Percentiles rank a stretch among this genome's conserved stretches.
phyloP scores from a whole-genome alignment of 2,113 vertebrate genomes.

The Capreolus pygargus region DNA sequence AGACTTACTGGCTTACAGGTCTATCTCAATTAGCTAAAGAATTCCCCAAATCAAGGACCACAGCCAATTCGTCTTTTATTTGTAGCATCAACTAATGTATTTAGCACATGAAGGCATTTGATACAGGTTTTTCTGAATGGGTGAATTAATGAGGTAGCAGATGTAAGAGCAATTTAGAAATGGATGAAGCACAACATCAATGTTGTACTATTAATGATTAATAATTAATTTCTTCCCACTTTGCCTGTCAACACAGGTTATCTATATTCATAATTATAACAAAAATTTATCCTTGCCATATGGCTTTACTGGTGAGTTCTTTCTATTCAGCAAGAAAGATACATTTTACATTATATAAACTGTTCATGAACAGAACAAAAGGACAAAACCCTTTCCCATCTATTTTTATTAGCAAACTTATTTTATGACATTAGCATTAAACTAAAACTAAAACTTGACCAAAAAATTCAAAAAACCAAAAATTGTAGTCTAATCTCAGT shows the following conservation, averaged over 20 bases:
- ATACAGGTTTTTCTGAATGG: not conserved
- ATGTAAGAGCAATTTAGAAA: slow-evolving; percentile 12
- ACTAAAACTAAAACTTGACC: slow-evolving; percentile 33
- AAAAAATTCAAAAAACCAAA: slow-evolving; percentile 36
- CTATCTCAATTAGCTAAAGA: slow-evolving; percentile 15
- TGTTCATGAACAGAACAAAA: not conserved
- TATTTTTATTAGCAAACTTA: slow-evolving; percentile 46
- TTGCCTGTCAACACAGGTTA: not conserved
- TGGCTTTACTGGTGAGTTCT: slow-evolving; percentile 26
- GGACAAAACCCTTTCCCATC: not conserved
- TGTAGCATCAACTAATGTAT: not conserved
- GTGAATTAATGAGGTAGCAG: slow-evolving; percentile 26
- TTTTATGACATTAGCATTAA: slow-evolving; percentile 44
- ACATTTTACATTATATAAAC: not conserved
- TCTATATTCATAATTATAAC: slow-evolving; percentile 35
- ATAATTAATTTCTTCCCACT: slow-evolving; percentile 32
- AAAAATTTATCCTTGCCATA: slow-evolving; percentile 26
- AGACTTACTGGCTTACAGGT: slow-evolving; percentile 21
- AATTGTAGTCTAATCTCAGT: slow-evolving; percentile 34
- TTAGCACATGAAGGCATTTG: not conserved
- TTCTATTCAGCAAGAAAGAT: not conserved
- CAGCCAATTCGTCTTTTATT: slow-evolving; percentile 9
- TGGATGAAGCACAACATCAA: not conserved
- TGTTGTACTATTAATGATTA: not conserved
- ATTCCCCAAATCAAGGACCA: not conserved